phyloP scores from a whole-genome alignment of 2,797 vertebrate genomes.

The Allobates femoralis region DNA sequence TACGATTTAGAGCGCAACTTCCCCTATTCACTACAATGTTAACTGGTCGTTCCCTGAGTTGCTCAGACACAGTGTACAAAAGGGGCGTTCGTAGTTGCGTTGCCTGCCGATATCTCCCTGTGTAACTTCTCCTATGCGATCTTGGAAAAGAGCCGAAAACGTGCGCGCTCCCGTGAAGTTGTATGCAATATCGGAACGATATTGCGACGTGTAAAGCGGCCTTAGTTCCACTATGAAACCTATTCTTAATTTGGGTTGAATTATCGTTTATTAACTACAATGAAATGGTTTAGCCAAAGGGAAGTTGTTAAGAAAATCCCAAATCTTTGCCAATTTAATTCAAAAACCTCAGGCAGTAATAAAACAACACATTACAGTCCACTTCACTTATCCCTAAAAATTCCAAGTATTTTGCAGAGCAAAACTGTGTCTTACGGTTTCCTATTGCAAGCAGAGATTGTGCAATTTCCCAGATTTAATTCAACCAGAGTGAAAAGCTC shows the following conservation, averaged over 20 bases:
- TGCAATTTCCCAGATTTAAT: not conserved
- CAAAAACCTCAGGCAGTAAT: slow-evolving; percentile 2
- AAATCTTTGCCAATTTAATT: slow-evolving; percentile 4
- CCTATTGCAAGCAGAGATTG: not conserved
- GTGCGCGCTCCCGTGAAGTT: too few species aligned
- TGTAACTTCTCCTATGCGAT: too few species aligned
- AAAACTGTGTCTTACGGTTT: not conserved
- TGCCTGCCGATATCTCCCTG: too few species aligned
- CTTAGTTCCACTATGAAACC: not conserved
- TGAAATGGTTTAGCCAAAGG: not conserved
- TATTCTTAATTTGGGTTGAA: not conserved
- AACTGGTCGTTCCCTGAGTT: too few species aligned
- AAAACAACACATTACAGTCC: slow-evolving; percentile 4
- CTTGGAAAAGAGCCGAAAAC: too few species aligned
- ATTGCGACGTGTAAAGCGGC: too few species aligned
- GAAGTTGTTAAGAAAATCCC: not conserved
- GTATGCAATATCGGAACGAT: too few species aligned
- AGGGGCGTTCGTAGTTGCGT: too few species aligned
- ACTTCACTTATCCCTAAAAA: not conserved
- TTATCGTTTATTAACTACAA: not conserved
- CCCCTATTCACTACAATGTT: too few species aligned
- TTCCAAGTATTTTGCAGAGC: slow-evolving; percentile 10
- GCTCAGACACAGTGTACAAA: too few species aligned
- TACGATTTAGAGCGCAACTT: too few species aligned
- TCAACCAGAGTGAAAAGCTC: not conserved